Conservation (phyloP, 64 coral and sea anemone genomes). For the Stylophora pistillata region DNA sequence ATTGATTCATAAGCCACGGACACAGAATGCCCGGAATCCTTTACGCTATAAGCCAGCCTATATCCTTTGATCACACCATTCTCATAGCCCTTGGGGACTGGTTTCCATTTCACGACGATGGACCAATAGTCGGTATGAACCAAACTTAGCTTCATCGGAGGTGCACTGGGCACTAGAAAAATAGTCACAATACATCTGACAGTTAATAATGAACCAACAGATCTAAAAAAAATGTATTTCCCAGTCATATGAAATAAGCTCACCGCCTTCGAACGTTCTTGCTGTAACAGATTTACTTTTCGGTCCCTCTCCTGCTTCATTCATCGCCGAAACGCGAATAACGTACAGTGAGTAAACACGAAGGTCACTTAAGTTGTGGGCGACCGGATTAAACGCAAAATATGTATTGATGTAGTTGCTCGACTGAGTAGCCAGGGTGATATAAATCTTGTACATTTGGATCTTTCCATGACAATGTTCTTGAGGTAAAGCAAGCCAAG, state of each 20-base stretch:
- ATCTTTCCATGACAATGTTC: not conserved
- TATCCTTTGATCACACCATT: too few species aligned
- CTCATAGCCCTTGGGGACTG: not conserved
- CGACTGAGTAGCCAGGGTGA: not conserved
- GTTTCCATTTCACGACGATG: slow-evolving; percentile 8
- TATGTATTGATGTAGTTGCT: not conserved
- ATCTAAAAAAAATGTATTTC: not conserved
- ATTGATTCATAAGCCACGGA: too few species aligned
- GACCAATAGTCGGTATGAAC: not conserved
- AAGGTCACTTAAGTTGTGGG: not conserved
- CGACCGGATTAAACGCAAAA: not conserved
- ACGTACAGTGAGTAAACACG: not conserved
- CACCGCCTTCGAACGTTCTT: slow-evolving; percentile 14
- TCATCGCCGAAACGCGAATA: not conserved
- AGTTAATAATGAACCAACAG: not conserved
- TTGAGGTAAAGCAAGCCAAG: not conserved
- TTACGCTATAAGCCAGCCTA: too few species aligned
- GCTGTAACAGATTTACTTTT: not conserved
- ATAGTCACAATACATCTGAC: not conserved
- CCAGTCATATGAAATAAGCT: not conserved
- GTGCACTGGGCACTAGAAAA: not conserved
- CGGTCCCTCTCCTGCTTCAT: not conserved
- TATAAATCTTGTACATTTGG: not conserved
- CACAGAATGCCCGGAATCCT: too few species aligned
- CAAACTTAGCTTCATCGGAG: not conserved